phyloP scores from a whole-genome alignment of 2,113 vertebrate species.

The Petroica traversi region DNA sequence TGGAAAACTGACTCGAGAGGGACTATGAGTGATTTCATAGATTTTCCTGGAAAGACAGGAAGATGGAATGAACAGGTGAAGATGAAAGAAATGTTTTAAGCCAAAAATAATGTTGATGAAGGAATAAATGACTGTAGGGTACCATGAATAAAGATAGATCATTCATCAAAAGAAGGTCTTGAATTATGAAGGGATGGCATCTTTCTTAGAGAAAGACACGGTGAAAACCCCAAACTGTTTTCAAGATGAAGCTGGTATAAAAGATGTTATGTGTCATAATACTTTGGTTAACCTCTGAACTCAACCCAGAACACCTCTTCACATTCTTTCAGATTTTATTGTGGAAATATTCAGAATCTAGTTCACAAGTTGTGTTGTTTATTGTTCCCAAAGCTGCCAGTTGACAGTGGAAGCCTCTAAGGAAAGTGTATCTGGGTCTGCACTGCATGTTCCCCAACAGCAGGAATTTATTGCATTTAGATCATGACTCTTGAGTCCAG shows the following conservation, averaged over 20 bases:
- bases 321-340: neutral
- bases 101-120: neutral
- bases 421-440: neutral
- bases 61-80: neutral
- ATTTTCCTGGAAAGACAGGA: neutral
- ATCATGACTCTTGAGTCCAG: neutral
- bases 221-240: neutral
- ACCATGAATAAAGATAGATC: neutral
- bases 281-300: neutral
- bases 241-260: neutral
- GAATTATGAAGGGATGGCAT: neutral
- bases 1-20: neutral
- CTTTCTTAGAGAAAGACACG: neutral
- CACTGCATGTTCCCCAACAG: neutral
- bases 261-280: neutral
- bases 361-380: neutral
- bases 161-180: neutral
- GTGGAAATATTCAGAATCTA: neutral
- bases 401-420: neutral
- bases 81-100: neutral
- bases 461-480: neutral
- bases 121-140: neutral
- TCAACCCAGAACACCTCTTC: neutral
- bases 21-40: neutral
- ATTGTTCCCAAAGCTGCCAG: neutral